Evolutionary conservation across 2,888 invertebrate species (phyloP).

Genomic region (Aspidiotus destructor): DNA sequence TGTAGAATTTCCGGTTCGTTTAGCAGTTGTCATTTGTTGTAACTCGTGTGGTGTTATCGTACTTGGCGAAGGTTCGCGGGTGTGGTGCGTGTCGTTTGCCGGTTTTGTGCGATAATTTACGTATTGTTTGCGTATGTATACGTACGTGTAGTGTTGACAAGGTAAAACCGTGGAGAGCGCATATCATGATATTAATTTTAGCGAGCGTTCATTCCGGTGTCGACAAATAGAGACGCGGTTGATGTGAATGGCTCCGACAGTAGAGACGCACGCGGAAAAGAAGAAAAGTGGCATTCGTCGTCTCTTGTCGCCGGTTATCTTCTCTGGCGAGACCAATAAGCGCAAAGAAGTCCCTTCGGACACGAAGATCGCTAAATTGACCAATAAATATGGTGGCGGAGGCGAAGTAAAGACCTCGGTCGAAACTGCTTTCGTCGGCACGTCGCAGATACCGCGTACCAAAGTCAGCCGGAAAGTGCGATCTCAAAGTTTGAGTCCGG

Average conservation of each 20-base stretch:
- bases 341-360: constrained; percentile 24
- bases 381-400: background rate
- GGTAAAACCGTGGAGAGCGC: no score
- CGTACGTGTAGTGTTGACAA: background rate
- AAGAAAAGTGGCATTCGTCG: constrained; percentile 34
- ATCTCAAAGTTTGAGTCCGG: constrained; percentile 34
- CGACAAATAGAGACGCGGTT: no score
- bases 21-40: no score
- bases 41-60: no score
- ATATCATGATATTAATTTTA: no score
- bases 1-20: no score
- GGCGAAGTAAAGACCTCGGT: constrained; percentile 17
- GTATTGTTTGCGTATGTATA: background rate
- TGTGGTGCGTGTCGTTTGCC: background rate
- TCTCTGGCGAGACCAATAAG: constrained; percentile 31
- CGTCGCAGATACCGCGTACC: constrained; percentile 11
- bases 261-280: constrained; percentile 6
- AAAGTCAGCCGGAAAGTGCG: constrained; percentile 6
- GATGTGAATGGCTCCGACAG: constrained; percentile 6
- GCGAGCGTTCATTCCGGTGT: no score
- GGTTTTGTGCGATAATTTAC: background rate
- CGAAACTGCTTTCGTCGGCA: constrained; percentile 34
- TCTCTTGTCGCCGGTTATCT: constrained; percentile 32
- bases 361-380: background rate
- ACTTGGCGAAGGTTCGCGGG: background rate